Conservation (phyloP, 2,888 invertebrate species). For the Lasius fuliginosus region DNA sequence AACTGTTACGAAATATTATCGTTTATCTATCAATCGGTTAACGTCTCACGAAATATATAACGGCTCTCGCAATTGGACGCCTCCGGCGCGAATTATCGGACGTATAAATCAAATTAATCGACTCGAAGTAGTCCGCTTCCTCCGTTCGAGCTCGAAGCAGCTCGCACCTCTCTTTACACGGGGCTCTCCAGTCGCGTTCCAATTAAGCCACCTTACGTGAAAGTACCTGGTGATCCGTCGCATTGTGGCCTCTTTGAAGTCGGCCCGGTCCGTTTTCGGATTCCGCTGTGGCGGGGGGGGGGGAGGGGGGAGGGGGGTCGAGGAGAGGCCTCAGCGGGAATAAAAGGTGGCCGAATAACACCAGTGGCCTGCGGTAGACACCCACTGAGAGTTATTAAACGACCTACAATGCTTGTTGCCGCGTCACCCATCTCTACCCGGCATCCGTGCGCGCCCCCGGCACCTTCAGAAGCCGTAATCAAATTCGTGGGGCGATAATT, state of each 20-base stretch:
- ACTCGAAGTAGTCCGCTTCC: conserved; percentile 23
- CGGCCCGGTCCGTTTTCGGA: conserved; percentile 64
- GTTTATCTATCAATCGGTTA: conserved; percentile 9
- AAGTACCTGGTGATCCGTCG: conserved; percentile 56
- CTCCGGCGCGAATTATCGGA: conserved; percentile 36
- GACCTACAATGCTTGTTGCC: conserved; percentile 82
- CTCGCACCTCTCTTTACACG: conserved; percentile 16
- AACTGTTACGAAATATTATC: neutral
- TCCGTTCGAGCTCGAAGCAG: conserved; percentile 2
- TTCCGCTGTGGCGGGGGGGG: conserved; percentile 45
- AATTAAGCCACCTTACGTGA: conserved; percentile 59
- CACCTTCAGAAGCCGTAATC: conserved; percentile 83
- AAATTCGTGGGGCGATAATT: conserved; percentile 80
- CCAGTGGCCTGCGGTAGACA: conserved; percentile 80
- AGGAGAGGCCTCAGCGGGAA: conserved; percentile 51
- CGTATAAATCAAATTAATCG: conserved; percentile 53
- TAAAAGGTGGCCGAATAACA: conserved; percentile 77
- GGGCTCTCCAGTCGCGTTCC: conserved; percentile 53
- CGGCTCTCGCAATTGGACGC: conserved; percentile 11
- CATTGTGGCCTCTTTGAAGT: conserved; percentile 62
- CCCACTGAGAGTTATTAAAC: conserved; percentile 83
- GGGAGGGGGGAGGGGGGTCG: neutral
- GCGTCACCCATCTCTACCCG: conserved; percentile 80
- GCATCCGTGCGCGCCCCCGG: conserved; percentile 71
- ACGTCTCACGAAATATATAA: neutral